Evolutionary conservation across 2,888 invertebrate species (phyloP), one percentile per base, ranked within the genome.

Genomic region (Aporophyla nigra): DNA sequence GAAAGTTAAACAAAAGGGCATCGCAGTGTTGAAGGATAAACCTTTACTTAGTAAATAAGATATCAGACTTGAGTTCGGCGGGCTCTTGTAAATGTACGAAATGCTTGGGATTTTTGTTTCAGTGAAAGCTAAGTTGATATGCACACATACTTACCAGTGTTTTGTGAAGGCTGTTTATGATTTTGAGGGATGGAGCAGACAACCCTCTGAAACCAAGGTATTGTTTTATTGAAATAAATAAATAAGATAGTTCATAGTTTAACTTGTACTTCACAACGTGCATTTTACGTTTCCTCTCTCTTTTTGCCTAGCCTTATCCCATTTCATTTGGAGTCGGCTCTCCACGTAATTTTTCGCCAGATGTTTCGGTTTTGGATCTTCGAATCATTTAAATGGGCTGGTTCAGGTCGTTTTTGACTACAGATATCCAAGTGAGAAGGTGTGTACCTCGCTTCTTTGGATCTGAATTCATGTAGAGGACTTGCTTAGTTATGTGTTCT

Each of bases 1-100:
- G 84, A 80, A 87, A 86, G 85, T 87, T 88, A 89, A 89, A 89
- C 87, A 88, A 88, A 87, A 87, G 86, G 84, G 83, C 83, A 80
- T 82, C 84, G 24, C 86, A 68, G 75, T 85, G 84, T 80, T 87
- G 88, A 86, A 86, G 85, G 83, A 85, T 82, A 82, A 84, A 86
- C 79, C 87, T 88, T 88, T 86, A 77, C 82, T 84, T 84, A 87
- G 78, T 88, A 86, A 87, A 89, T 88, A 87, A 87, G 82, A 89
- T 84, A 88, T 86, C 76, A 84, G 78, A 76, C 40, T 81, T 46
- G 51, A 65, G 71, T 63, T 80, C 24, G 40, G 24, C 61, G 49
- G 43, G 27, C 70, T 63, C 53, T 82, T 76, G 66, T 66, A 46
- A 61, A 56, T 76, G 53, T 82, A 27, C 21, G 19, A 61, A 71